phyloP scores from a whole-genome alignment of 2,797 vertebrate genomes.

The Smutsia gigantea region DNA sequence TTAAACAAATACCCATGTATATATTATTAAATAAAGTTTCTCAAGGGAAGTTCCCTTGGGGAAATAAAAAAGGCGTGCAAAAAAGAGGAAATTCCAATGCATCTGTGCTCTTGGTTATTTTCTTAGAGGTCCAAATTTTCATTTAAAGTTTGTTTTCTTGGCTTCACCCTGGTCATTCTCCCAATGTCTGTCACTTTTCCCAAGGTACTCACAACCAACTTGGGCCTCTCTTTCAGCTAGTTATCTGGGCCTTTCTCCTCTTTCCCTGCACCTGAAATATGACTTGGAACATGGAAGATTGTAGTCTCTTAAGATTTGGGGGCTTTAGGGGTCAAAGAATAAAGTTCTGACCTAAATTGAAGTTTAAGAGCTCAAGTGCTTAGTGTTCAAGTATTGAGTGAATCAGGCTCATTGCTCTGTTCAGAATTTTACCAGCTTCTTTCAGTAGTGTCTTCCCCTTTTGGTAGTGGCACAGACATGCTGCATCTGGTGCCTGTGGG shows the following conservation, averaged over 20 bases:
- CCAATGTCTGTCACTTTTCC: neutral
- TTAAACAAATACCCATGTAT: neutral
- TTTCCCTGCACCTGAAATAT: neutral
- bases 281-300: neutral
- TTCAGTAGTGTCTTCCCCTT: neutral
- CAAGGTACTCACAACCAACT: neutral
- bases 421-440: slow-evolving; percentile 13
- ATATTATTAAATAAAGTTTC: neutral
- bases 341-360: neutral
- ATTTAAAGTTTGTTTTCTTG: slow-evolving; percentile 35
- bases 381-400: neutral
- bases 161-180: neutral
- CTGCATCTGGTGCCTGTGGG: neutral
- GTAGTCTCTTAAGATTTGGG: neutral
- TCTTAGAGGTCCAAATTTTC: slow-evolving; percentile 39
- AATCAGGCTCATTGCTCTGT: neutral
- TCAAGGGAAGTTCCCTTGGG: neutral
- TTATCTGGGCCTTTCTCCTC: neutral
- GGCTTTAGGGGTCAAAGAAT: neutral
- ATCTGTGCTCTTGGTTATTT: neutral
- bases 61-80: neutral
- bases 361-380: neutral
- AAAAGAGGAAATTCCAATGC: neutral
- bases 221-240: neutral
- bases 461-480: neutral